Conservation (phyloP, 2,797 vertebrate genomes). For the Phalanger gymnotis region DNA sequence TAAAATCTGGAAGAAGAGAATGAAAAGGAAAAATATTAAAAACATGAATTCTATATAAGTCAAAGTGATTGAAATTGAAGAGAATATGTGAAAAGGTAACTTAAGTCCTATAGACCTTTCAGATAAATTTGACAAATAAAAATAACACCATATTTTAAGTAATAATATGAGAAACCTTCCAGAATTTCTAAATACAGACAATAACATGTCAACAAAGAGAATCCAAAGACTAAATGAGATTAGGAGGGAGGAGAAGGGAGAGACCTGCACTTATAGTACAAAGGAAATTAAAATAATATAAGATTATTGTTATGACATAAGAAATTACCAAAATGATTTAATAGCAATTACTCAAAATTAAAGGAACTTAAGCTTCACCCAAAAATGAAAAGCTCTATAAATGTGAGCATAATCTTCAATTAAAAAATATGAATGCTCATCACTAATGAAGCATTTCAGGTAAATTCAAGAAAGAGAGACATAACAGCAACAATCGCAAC, state of each 20-base stretch:
- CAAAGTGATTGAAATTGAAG: background rate
- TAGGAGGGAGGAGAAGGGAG: background rate
- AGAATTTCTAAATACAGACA: background rate
- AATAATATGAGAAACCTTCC: background rate
- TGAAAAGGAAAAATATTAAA: background rate
- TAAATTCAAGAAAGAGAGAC: background rate
- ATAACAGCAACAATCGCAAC: background rate
- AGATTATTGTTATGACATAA: background rate
- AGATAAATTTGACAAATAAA: background rate
- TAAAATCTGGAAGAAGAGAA: background rate
- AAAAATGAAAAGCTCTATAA: background rate
- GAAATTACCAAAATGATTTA: background rate
- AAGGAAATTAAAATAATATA: background rate
- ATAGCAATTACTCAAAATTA: background rate
- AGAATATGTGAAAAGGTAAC: background rate
- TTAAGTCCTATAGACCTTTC: background rate
- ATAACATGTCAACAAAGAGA: background rate
- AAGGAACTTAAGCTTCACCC: background rate
- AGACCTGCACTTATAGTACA: background rate
- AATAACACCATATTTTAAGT: background rate
- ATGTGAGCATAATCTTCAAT: background rate
- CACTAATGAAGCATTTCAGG: background rate
- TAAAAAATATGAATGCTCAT: background rate
- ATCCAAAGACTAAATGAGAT: rapidly evolving
- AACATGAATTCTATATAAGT: background rate